A percentile compares a stretch with the other conserved stretches of the same genome.
phyloP scores from a whole-genome alignment of 2,888 invertebrate species.

The Aradus depressus region DNA sequence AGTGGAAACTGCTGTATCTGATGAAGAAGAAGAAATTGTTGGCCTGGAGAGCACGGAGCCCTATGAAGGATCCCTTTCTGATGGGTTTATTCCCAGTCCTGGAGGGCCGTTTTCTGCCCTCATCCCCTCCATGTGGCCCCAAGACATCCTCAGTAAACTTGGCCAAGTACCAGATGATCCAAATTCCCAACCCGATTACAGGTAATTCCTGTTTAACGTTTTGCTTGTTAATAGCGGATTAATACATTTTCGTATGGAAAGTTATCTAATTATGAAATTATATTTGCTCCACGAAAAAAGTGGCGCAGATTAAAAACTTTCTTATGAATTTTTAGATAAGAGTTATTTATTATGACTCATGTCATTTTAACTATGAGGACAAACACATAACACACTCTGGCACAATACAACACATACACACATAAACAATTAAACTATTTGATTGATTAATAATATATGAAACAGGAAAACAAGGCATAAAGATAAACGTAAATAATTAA shows the following conservation, averaged over 20 bases:
- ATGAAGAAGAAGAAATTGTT: slow-evolving; percentile 50
- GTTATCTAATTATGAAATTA: background rate
- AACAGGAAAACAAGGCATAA: too few relatives aligned
- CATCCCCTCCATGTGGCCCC: slow-evolving; percentile 94
- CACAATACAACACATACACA: too few relatives aligned
- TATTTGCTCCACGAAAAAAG: too few relatives aligned
- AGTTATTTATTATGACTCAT: too few relatives aligned
- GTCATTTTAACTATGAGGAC: too few relatives aligned
- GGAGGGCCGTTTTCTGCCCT: slow-evolving; percentile 91
- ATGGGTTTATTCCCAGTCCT: slow-evolving; percentile 61
- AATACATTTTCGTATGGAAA: background rate
- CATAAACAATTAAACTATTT: too few relatives aligned
- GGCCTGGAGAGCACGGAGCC: slow-evolving; percentile 44
- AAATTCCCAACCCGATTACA: slow-evolving; percentile 56
- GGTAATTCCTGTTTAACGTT: slow-evolving; percentile 37
- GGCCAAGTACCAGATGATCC: slow-evolving; percentile 65
- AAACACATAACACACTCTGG: too few relatives aligned
- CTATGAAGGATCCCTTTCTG: slow-evolving; percentile 52
- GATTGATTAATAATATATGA: too few relatives aligned
- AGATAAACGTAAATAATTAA: too few relatives aligned
- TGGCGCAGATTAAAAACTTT: too few relatives aligned
- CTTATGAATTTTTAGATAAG: too few relatives aligned
- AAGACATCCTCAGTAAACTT: slow-evolving; percentile 75
- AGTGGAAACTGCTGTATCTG: slow-evolving; percentile 64
- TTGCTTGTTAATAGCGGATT: background rate